Evolutionary conservation across 2,113 vertebrate species (phyloP), one percentile per base, ranked within the genome.

Genomic region (Tamias sibiricus): DNA sequence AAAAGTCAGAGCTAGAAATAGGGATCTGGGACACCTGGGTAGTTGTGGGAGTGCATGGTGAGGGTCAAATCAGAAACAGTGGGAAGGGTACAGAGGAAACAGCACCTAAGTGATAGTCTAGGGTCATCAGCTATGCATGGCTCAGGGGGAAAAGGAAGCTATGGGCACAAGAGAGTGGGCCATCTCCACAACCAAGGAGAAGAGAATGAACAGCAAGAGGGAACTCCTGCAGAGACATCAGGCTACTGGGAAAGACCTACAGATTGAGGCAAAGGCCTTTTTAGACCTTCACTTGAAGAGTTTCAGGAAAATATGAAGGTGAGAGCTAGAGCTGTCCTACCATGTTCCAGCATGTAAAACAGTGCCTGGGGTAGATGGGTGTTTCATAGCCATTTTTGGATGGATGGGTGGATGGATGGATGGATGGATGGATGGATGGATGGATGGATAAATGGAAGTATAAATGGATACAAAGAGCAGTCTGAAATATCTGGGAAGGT

Each of bases 21-120:
- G 19, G 6, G 62, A 49, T 32, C 22, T 26, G 6, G 47, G 37
- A 24, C 2, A 17, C 52, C 7, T 0, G 12, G 14, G 12, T 0
- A 42, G 44, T 24, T 0, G 0, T 49, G 12, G 0, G 8, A 83
- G 40, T 47, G 4, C n/a, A 26, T 49, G 8, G 17, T 30, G 30
- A 57, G 14, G 28, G 40, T 71, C 68, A 37, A 35, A 80, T 4
- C 57, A 86, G 47, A 89, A 20, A 57, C n/a, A 68, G 2, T 26
- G 37, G 19, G 4, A 28, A 83, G 24, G 42, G 6, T 2, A 47
- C 64, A 22, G 19, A 49, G 4, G 20, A 64, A 64, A 35, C 1
- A 17, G 7, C 17, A 42, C 17, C 40, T 4, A 24, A 19, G 30
- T 47, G 49, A 13, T 11, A 4, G 17, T 47, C 28, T 54, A 35